Evolutionary conservation across 2,113 vertebrate genomes (phyloP).

Genomic region (Phalacrocorax brasilianus): DNA sequence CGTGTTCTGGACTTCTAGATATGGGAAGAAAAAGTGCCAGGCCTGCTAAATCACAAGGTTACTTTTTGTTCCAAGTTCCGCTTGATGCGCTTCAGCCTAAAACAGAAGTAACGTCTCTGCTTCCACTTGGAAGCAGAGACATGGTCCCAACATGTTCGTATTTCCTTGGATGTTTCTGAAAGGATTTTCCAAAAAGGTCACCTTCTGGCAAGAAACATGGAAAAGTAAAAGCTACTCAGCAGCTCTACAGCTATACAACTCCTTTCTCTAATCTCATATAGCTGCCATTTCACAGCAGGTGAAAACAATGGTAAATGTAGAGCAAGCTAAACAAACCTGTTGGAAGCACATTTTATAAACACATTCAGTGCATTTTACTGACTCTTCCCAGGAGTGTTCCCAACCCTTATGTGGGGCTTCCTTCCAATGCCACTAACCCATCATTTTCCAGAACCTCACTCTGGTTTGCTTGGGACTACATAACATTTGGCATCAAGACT

Average conservation of each 20-base stretch:
- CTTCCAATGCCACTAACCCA: background rate
- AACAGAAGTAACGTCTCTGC: background rate
- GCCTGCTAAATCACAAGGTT: background rate
- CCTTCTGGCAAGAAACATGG: background rate
- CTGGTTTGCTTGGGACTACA: background rate
- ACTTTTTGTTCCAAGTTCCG: background rate
- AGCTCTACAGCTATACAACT: background rate
- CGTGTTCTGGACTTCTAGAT: background rate
- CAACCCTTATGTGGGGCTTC: background rate
- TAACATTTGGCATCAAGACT: background rate
- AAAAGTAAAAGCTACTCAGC: background rate
- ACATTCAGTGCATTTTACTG: background rate
- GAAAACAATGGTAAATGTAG: background rate
- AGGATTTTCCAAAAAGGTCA: background rate
- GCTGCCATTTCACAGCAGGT: background rate
- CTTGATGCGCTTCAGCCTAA: background rate
- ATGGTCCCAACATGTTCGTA: background rate
- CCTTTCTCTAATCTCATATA: background rate
- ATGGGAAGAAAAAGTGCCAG: background rate
- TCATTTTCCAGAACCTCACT: background rate
- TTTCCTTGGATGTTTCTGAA: background rate
- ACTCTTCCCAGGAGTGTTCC: background rate
- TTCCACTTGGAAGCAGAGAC: background rate
- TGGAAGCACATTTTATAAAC: background rate
- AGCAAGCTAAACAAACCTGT: background rate